Evolutionary conservation across 2,888 invertebrate species (phyloP).

Genomic region (Trissonchulus latispiculum): DNA sequence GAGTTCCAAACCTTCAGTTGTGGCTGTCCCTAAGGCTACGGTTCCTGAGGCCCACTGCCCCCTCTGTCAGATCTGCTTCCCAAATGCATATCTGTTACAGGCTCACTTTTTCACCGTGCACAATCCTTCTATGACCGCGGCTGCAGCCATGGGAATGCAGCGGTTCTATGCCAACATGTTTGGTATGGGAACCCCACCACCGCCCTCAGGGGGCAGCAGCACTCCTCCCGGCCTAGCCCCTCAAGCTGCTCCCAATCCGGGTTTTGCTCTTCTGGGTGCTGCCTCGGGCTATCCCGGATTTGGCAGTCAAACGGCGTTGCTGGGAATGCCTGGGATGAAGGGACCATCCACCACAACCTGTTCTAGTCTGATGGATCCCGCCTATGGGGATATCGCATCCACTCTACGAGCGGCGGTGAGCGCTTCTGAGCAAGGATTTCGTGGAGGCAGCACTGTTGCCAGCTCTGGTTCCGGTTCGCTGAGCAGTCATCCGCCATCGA

Average conservation of each 20-base stretch:
- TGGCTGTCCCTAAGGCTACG: not conserved
- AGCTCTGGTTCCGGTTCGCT: not conserved
- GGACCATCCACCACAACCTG: no score
- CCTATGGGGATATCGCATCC: not conserved
- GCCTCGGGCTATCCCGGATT: not conserved
- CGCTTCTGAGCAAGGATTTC: not conserved
- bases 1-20: no score
- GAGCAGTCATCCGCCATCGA: not conserved
- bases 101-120: slow-evolving; percentile 6
- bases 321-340: not conserved
- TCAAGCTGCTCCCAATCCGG: no score
- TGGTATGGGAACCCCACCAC: not conserved
- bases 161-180: not conserved
- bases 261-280: not conserved
- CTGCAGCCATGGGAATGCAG: not conserved
- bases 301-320: not conserved
- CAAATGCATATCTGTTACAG: slow-evolving; percentile 13
- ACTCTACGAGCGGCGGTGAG: not conserved
- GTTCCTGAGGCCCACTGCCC: slow-evolving; percentile 12
- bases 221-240: not conserved
- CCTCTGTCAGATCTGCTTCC: slow-evolving; percentile 10
- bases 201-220: not conserved
- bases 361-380: not conserved
- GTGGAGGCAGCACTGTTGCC: not conserved
- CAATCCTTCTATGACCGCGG: not conserved